Conservation (phyloP, 2,113 vertebrate species). For the Brienomyrus brachyistius region DNA sequence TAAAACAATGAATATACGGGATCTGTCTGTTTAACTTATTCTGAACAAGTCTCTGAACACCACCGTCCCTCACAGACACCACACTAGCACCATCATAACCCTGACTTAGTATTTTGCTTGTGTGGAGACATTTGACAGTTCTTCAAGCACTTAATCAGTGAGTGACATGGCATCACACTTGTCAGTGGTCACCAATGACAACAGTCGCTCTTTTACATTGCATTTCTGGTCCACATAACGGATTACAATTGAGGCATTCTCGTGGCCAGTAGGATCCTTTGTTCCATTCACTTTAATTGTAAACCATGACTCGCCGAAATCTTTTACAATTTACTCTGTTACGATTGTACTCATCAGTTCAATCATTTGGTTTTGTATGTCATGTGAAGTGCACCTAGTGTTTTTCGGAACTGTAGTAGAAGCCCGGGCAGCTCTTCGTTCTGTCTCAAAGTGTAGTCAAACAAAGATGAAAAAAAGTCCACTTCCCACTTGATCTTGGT, state of each 20-base stretch:
- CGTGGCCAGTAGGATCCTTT: constrained; percentile 1
- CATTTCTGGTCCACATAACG: constrained; percentile 17
- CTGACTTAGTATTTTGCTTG: constrained; percentile 15
- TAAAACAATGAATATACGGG: background rate
- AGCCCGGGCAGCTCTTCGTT: too few relatives aligned
- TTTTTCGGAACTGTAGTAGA: too few relatives aligned
- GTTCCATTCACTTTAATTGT: background rate
- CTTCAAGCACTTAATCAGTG: constrained; percentile 9
- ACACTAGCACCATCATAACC: background rate
- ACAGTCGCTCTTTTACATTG: constrained; percentile 11
- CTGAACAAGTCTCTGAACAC: background rate
- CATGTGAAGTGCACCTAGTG: too few relatives aligned
- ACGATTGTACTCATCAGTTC: too few relatives aligned
- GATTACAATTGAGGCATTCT: background rate
- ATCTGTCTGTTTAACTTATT: background rate
- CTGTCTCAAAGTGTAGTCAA: too few relatives aligned
- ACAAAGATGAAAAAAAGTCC: background rate
- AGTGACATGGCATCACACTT: constrained; percentile 20
- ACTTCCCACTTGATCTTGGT: background rate
- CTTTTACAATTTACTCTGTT: too few relatives aligned
- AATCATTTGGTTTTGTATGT: too few relatives aligned
- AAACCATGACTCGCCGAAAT: background rate
- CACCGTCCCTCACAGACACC: background rate
- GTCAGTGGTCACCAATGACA: constrained; percentile 15
- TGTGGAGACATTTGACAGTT: constrained; percentile 15